Evolutionary conservation across 2,797 vertebrate species (phyloP).

Genomic region (Podarcis lilfordi): DNA sequence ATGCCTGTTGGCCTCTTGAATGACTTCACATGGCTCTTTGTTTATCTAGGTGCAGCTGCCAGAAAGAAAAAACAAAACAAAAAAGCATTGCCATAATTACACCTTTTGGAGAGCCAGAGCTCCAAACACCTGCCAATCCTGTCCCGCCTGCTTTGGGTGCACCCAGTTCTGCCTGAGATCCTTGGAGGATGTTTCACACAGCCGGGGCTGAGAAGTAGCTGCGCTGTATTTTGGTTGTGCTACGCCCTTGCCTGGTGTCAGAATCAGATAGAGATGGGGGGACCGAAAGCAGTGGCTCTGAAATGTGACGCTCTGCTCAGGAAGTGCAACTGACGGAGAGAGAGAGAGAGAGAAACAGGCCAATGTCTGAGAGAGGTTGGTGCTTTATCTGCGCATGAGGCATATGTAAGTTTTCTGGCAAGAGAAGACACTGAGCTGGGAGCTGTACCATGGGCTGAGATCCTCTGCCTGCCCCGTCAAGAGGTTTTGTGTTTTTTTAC

Average conservation of each 20-base stretch:
- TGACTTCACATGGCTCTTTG: constrained; percentile 16
- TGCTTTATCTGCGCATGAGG: constrained; percentile 15
- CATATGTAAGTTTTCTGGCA: background rate
- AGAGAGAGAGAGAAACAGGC: constrained; percentile 27
- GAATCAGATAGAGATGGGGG: constrained; percentile 25
- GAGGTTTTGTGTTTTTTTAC: background rate
- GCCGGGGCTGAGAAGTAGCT: constrained; percentile 4
- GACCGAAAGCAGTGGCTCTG: constrained; percentile 61
- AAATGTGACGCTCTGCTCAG: constrained; percentile 63
- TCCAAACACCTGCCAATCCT: constrained; percentile 15
- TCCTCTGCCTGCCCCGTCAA: background rate
- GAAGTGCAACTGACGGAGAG: constrained; percentile 66
- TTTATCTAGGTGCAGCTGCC: constrained; percentile 26
- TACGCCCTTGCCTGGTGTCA: constrained; percentile 16
- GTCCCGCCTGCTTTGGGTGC: constrained; percentile 34
- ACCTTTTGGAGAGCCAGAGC: background rate
- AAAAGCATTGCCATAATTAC: constrained; percentile 7
- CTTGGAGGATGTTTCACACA: background rate
- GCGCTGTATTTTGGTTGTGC: background rate
- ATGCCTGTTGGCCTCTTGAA: background rate
- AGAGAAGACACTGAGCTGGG: too few species aligned
- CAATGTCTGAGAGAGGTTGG: background rate
- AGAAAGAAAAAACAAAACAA: background rate
- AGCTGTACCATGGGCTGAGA: constrained; percentile 10
- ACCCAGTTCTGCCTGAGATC: background rate